phyloP scores from a whole-genome alignment of 2,888 invertebrate species.

The Clunio marinus region DNA sequence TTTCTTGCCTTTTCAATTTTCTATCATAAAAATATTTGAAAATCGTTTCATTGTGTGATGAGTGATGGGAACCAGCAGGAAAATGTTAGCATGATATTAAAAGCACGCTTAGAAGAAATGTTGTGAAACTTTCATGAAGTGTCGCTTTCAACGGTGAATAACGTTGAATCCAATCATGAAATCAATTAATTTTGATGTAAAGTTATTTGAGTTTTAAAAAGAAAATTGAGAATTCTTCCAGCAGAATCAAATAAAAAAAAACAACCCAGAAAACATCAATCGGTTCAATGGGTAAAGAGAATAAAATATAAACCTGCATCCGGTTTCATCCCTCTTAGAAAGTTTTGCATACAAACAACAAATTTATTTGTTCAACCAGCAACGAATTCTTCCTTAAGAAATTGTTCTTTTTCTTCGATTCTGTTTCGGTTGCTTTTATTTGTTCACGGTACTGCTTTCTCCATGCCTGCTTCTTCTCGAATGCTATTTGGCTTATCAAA shows the following conservation, averaged over 20 bases:
- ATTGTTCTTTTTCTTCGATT: not conserved
- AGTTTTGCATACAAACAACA: no score
- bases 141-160: not conserved
- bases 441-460: slow-evolving; percentile 21
- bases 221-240: not conserved
- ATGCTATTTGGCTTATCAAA: slow-evolving; percentile 39
- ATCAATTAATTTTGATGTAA: slow-evolving; percentile 36
- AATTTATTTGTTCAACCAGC: slow-evolving; percentile 8
- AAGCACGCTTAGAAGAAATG: not conserved
- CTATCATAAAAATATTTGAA: not conserved
- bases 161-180: slow-evolving; percentile 12
- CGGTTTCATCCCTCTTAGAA: no score
- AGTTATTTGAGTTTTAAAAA: slow-evolving; percentile 2
- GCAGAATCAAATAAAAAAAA: no score
- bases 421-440: slow-evolving; percentile 21
- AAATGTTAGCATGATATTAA: not conserved
- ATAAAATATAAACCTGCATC: no score
- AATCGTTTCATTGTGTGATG: not conserved
- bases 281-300: no score
- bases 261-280: no score
- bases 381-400: not conserved
- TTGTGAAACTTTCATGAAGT: not conserved
- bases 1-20: no score
- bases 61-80: not conserved
- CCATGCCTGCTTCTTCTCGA: not conserved